Percentiles rank a stretch among this genome's conserved stretches.
Conservation (phyloP, 2,113 vertebrate genomes). For the Trachemys scripta region DNA sequence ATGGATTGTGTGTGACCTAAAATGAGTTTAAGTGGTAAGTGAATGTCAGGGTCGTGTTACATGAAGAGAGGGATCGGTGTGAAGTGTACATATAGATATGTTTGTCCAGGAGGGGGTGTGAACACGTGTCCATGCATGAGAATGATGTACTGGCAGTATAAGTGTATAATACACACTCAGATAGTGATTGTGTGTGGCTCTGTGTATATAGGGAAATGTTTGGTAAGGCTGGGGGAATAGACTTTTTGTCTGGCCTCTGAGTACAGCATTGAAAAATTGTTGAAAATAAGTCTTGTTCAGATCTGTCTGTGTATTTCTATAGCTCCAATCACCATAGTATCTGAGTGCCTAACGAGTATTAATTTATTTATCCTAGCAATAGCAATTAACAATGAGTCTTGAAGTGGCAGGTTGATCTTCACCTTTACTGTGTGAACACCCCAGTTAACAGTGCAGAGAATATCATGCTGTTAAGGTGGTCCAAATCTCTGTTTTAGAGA, state of each 20-base stretch:
- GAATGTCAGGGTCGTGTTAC: neutral
- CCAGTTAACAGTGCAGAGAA: neutral
- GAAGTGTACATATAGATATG: too few species aligned
- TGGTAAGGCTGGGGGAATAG: neutral
- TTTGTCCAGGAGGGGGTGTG: too few species aligned
- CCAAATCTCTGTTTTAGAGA: neutral
- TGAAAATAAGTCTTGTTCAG: constrained; percentile 11
- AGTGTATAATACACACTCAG: neutral
- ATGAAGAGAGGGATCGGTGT: neutral
- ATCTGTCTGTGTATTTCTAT: neutral
- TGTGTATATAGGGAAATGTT: neutral
- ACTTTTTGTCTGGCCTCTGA: constrained; percentile 16
- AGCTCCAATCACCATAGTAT: constrained; percentile 4
- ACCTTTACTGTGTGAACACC: neutral
- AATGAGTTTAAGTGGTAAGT: too few species aligned
- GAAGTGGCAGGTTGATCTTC: neutral
- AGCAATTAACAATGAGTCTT: neutral
- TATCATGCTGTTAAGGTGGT: accelerated
- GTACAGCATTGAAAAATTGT: neutral
- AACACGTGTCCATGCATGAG: too few species aligned
- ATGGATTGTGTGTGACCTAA: too few species aligned
- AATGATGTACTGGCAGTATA: neutral
- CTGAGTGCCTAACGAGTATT: neutral
- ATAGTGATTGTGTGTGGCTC: neutral
- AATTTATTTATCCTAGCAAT: constrained; percentile 32